These are phyloP conservation scores for Callorhinus ursinus DNA, from an alignment of 2,113 vertebrate genomes.

Conservation along the genomic window DNA sequence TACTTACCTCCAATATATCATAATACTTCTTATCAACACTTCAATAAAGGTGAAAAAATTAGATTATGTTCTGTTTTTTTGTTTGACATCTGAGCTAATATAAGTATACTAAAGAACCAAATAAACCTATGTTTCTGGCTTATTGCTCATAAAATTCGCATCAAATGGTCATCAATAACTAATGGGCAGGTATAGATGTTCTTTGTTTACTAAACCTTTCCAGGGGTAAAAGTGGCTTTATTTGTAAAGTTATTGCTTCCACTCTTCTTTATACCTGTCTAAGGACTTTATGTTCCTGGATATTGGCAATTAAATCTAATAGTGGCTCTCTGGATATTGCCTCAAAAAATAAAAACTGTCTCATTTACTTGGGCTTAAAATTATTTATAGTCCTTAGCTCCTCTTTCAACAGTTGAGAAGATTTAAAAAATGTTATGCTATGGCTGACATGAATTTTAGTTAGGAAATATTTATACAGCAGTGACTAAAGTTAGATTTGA, in stretches of 20 bases:
- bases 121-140: background rate
- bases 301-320: background rate
- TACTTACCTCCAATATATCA: background rate
- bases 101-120: background rate
- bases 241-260: background rate
- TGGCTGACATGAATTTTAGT: background rate
- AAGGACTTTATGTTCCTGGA: background rate
- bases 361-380: background rate
- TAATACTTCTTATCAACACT: background rate
- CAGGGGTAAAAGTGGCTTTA: background rate
- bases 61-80: background rate
- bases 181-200: background rate
- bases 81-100: background rate
- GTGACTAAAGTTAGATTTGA: background rate
- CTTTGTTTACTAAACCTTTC: background rate
- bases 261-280: background rate
- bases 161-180: background rate
- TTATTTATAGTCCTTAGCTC: background rate
- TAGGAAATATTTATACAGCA: background rate
- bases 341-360: background rate
- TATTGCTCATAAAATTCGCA: constrained; percentile 13
- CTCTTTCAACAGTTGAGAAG: background rate
- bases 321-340: background rate
- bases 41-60: background rate
- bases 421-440: background rate